phyloP scores from a whole-genome alignment of 2,113 vertebrate genomes.

The Vombatus ursinus region DNA sequence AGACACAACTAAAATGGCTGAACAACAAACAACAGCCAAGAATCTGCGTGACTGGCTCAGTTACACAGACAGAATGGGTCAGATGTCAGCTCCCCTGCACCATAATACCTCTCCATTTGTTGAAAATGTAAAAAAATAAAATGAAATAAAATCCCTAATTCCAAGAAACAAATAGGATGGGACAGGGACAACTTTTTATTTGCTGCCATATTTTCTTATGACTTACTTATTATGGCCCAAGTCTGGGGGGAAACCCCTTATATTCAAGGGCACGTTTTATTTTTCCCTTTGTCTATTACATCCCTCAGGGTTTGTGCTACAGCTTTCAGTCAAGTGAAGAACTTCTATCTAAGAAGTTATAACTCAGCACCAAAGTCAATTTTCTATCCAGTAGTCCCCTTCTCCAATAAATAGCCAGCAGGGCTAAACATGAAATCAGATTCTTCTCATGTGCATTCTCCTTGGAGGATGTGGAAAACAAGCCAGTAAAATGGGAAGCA shows the following conservation, averaged over 20 bases:
- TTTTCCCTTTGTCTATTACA: background rate
- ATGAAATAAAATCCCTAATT: background rate
- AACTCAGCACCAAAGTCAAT: background rate
- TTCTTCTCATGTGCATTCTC: conserved; percentile 45
- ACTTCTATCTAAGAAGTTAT: conserved; percentile 7
- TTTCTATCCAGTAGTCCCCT: conserved; percentile 38
- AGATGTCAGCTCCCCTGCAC: background rate
- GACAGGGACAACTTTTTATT: background rate
- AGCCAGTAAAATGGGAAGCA: background rate
- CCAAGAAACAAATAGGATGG: background rate
- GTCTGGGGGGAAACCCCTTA: background rate
- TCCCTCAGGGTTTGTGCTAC: conserved; percentile 7
- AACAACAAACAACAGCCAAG: background rate
- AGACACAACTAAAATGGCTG: background rate
- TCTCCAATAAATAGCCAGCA: conserved; percentile 45
- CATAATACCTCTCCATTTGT: background rate
- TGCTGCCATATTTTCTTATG: background rate
- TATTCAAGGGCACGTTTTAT: background rate
- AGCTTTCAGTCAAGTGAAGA: conserved; percentile 38
- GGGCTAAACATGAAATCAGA: conserved; percentile 31
- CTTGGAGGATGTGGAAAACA: conserved; percentile 2
- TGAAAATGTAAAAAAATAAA: background rate
- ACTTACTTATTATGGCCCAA: background rate
- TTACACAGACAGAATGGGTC: background rate
- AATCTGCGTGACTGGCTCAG: background rate